Base-by-base conservation (phyloP, 2,113 vertebrate genomes). In the Amblyornis subalaris region DNA sequence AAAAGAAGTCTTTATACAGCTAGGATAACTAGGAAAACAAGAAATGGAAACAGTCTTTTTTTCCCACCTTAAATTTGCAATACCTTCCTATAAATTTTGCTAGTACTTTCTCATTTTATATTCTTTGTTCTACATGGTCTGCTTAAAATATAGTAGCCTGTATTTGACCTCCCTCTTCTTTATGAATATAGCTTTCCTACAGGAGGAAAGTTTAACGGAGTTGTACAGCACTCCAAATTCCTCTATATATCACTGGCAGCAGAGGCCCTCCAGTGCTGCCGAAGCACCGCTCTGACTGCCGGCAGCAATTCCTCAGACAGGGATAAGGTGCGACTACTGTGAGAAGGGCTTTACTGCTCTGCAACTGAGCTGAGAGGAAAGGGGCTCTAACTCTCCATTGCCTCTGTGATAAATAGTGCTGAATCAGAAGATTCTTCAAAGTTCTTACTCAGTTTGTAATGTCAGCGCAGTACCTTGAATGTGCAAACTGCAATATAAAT, bases 371-470 rank as follows among this genome's bases (percentile, higher is more conserved):
- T 74, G 42, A 61, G 40, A 70, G 94, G 62, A 92, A 61, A 4
- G 5, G 64, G 42, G 18, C 82, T 90, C 67, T 91, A 93, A 93
- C 83, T 93, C 77, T 85, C 71, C 35, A 69, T 88, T 95, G 91
- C 64, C 74, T 83, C 51, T 11, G 6, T 85, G 77, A 91, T 67
- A 90, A 90, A 93, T 74, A 71, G 88, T 95, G 91, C 81, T 96
- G 95, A 95, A 91, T 96, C 91, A 94, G 87, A 85, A 85, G 78
- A 62, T 36, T 90, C 65, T 85, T 89, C 35, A 67, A 95, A 88
- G 44, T 80, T 88, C 85, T 96, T 88, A 70, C 51, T 94, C 85
- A 80, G 77, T 95, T 88, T 91, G 89, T 73, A 89, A 53, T 90
- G 74, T 83, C 87, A 94, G 42, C 62, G 58, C 78, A 48, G 78